These are phyloP conservation scores for Zaprionus taronus DNA, from an alignment of 1,140 invertebrate genomes.

Conservation along the genomic window DNA sequence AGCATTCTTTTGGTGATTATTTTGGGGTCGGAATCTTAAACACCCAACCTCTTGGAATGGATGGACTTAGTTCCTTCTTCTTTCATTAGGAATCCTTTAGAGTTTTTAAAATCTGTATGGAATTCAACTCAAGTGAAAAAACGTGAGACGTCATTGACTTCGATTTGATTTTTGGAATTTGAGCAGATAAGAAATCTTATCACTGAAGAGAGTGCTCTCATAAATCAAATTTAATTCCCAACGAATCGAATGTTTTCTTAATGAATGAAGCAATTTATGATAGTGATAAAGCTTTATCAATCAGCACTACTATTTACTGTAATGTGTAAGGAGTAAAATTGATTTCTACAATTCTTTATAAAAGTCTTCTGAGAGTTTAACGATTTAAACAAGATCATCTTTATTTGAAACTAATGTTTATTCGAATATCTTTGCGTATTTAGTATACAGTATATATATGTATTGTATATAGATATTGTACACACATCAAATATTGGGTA, in stretches of 20 bases:
- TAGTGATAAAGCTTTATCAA: background rate
- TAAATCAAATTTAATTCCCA: constrained; percentile 20
- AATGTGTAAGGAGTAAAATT: background rate
- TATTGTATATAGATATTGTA: constrained; percentile 60
- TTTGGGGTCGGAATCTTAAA: background rate
- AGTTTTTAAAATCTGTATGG: background rate
- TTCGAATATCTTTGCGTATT: constrained; percentile 78
- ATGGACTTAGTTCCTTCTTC: background rate
- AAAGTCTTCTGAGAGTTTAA: background rate
- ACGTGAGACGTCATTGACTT: background rate
- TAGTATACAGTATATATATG: constrained; percentile 60
- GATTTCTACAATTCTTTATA: background rate
- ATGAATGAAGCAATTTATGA: constrained; percentile 21
- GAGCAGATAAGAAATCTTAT: constrained; percentile 13
- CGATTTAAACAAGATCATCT: background rate
- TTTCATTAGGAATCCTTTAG: too few species aligned
- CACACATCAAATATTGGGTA: constrained; percentile 70
- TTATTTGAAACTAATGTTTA: constrained; percentile 72
- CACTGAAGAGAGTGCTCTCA: background rate
- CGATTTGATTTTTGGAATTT: background rate
- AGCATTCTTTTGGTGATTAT: background rate
- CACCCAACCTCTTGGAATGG: background rate
- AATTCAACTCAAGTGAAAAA: background rate
- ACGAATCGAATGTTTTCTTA: constrained; percentile 18
- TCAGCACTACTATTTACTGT: background rate